Percentiles rank a stretch among this genome's conserved stretches.
phyloP scores from a whole-genome alignment of 1,140 invertebrate species.

The Sycobia sp. region DNA sequence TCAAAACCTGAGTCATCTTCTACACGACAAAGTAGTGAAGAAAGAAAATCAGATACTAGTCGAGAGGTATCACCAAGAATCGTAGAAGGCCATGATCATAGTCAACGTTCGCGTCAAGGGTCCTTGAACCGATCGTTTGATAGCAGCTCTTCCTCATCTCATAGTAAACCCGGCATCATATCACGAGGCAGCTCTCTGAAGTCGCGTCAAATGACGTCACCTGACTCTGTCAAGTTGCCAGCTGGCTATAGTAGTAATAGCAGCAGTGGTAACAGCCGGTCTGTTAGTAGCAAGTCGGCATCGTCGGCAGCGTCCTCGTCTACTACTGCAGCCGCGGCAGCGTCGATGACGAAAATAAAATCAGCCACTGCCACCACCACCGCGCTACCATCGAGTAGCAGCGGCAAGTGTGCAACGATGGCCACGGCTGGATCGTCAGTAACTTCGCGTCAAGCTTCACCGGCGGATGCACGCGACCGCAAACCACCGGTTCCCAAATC shows the following conservation, averaged over 20 bases:
- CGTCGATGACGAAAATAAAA: conserved; percentile 58
- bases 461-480: conserved; percentile 51
- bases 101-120: conserved; percentile 6
- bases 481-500: conserved; percentile 59
- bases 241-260: conserved; percentile 44
- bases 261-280: background rate
- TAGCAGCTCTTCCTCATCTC: too few relatives aligned
- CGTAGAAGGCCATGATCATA: conserved; percentile 19
- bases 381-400: background rate
- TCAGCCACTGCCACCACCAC: conserved; percentile 7
- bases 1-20: background rate
- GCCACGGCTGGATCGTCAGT: conserved; percentile 44
- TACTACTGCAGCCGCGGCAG: conserved; percentile 25
- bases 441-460: conserved; percentile 47
- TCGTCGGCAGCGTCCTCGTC: conserved; percentile 44
- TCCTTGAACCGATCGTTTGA: conserved; percentile 39
- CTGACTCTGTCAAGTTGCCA: conserved; percentile 53
- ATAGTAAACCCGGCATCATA: conserved; percentile 22
- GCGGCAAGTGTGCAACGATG: conserved; percentile 8
- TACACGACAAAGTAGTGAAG: background rate
- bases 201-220: conserved; percentile 50
- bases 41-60: background rate
- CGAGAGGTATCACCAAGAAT: conserved; percentile 5
- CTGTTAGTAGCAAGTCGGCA: background rate
- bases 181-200: conserved; percentile 17